Conservation (phyloP, 1,140 invertebrate genomes). For the Caenorhabditis briggsae region DNA sequence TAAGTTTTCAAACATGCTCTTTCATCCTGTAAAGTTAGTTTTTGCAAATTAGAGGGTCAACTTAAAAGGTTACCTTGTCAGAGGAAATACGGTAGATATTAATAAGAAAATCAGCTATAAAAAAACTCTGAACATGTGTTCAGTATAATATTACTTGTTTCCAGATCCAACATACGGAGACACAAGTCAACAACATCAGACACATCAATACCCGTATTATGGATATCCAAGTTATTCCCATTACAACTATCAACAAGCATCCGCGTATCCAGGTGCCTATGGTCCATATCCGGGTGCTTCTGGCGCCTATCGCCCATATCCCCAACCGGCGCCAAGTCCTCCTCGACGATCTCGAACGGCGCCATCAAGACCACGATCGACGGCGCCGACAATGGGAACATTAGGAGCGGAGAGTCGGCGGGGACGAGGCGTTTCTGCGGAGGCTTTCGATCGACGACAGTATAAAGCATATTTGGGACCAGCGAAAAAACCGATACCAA, state of each 20-base stretch:
- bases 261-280: constrained; percentile 61
- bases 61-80: too few species aligned
- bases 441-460: constrained; percentile 54
- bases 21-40: too few species aligned
- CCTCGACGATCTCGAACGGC: constrained; percentile 64
- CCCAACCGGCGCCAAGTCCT: constrained; percentile 66
- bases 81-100: too few species aligned
- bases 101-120: too few species aligned
- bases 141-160: not conserved
- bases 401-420: constrained; percentile 46
- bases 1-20: too few species aligned
- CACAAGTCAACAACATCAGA: constrained; percentile 18
- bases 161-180: constrained; percentile 57
- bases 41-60: too few species aligned
- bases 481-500: constrained; percentile 62
- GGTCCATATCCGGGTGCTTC: constrained; percentile 58
- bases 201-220: constrained; percentile 35
- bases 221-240: constrained; percentile 25
- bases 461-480: constrained; percentile 62
- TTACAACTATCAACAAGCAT: constrained; percentile 46
- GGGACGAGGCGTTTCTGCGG: constrained; percentile 61
- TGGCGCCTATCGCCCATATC: constrained; percentile 63
- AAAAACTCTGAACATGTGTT: too few species aligned
- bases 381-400: constrained; percentile 39
- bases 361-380: constrained; percentile 54